Percentiles rank a stretch among this genome's conserved stretches.
Evolutionary conservation across 2,113 vertebrate genomes (phyloP).

Genomic region (Connochaetes taurinus): DNA sequence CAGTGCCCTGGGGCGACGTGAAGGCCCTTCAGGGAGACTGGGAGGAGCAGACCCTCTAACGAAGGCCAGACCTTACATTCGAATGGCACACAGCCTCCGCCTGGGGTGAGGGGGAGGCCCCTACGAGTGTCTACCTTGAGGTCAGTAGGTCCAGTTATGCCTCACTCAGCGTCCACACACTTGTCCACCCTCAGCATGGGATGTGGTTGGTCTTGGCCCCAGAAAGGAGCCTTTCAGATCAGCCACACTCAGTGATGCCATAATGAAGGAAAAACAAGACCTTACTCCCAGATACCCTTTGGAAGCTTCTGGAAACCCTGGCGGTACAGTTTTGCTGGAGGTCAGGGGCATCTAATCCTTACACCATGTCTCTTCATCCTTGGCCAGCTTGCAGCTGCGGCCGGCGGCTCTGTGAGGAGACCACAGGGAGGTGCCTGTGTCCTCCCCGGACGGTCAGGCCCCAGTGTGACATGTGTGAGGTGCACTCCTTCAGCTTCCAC

Average conservation of each 20-base stretch:
- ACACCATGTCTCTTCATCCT: not conserved
- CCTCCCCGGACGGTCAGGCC: conserved; percentile 89
- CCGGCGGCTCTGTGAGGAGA: conserved; percentile 86
- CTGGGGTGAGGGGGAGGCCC: accelerated
- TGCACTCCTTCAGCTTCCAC: conserved; percentile 88
- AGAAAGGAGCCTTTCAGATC: not conserved
- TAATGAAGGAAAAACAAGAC: not conserved
- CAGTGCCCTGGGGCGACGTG: accelerated
- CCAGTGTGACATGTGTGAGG: conserved; percentile 85
- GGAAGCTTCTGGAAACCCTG: not conserved
- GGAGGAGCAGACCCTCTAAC: not conserved
- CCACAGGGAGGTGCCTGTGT: conserved; percentile 90
- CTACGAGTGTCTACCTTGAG: not conserved
- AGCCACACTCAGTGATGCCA: not conserved
- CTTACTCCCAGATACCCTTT: not conserved
- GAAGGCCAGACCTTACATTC: not conserved
- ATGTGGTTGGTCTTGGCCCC: too few species aligned
- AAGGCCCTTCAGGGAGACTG: not conserved
- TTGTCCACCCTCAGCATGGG: not conserved
- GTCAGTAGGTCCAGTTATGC: not conserved
- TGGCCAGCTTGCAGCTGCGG: conserved; percentile 87
- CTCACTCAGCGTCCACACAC: accelerated
- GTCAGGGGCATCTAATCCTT: not conserved
- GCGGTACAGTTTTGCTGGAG: not conserved
- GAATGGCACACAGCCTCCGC: not conserved